Evolutionary conservation across 1,140 invertebrate species (phyloP), one percentile per base, ranked within the genome.

Genomic region (Venturia canescens): DNA sequence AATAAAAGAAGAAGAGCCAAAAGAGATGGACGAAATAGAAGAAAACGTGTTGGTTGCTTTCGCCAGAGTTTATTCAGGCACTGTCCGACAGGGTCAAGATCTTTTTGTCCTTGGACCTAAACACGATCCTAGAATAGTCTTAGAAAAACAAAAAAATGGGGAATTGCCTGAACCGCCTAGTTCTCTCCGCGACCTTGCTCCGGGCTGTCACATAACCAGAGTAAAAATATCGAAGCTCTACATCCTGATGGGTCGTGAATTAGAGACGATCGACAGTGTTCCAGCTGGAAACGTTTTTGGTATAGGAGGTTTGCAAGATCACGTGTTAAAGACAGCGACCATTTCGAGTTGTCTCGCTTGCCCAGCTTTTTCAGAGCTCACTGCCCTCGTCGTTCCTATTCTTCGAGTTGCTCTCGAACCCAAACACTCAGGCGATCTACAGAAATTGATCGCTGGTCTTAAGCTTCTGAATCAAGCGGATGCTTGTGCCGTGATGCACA

Each of bases 351-450:
- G 94, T 0, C 86, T 97, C 27, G 94, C 95, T 79, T 98, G 97
- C 92, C 97, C 98, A 0, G 94, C 98, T 0, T 98, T 99, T 86
- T 95, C 95, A 50, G 97, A 99, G 87, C 90, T 98, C 50, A 95
- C 95, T 76, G 94, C 95, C 60, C 94, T 97, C 84, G 94, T 95
- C 3, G 94, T 96, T 44, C 98, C 98, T 0, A 98, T 99, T 83
- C 92, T 99, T 0, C 94, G 98, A 78, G 98, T 99, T 3, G 98
- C 98, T 11, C 92, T 99, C n/a, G 97, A 99, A 90, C 97, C 98
- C 3, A 94, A 94, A 71, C 94, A 97, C 89, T 95, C 97, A 0
- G 94, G 94, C 70, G 96, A 98, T 86, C 92, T 99, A 89, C 93
- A 95, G 53, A 94, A 96, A 82, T 90, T 99, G n/a, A 93, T 97